Percentiles rank a stretch among this genome's conserved stretches.
These are phyloP conservation scores for Penaeus monodon DNA, from an alignment of 2,888 invertebrate genomes.

Conservation along the genomic window DNA sequence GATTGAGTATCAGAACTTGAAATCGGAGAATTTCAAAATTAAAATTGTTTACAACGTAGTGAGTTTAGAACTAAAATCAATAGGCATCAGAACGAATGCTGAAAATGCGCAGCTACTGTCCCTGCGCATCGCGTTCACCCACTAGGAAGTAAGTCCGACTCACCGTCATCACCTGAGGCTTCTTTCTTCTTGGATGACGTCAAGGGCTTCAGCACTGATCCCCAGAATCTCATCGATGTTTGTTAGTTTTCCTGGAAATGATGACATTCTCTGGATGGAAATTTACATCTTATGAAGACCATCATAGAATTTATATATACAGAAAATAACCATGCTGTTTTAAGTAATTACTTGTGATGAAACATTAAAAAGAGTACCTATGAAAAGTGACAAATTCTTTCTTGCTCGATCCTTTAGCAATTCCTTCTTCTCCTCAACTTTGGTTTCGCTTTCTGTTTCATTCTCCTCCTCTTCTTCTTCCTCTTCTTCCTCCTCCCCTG, in stretches of 20 bases:
- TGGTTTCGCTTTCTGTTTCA: constrained; percentile 4
- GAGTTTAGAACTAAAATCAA: too few species aligned
- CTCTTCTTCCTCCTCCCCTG: constrained; percentile 20
- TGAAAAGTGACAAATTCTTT: constrained; percentile 60
- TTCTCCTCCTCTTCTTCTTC: constrained; percentile 28
- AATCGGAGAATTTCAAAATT: too few species aligned
- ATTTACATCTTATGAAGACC: not conserved
- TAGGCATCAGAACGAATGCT: too few species aligned
- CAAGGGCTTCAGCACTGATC: constrained; percentile 57
- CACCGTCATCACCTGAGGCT: constrained; percentile 44
- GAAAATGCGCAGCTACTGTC: too few species aligned
- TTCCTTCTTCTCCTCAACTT: constrained; percentile 42
- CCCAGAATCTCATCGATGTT: constrained; percentile 65
- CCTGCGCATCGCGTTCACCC: too few species aligned
- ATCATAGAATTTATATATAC: not conserved
- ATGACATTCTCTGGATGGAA: too few species aligned
- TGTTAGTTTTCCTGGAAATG: constrained; percentile 55
- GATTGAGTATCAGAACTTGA: too few species aligned
- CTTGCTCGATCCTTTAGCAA: constrained; percentile 59
- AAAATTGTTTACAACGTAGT: too few species aligned
- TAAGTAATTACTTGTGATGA: not conserved
- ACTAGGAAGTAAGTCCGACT: not conserved
- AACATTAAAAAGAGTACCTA: constrained; percentile 53
- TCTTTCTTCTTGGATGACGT: constrained; percentile 27
- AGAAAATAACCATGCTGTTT: not conserved